Conservation (phyloP, 2,113 vertebrate species). For the Loxodonta africana region DNA sequence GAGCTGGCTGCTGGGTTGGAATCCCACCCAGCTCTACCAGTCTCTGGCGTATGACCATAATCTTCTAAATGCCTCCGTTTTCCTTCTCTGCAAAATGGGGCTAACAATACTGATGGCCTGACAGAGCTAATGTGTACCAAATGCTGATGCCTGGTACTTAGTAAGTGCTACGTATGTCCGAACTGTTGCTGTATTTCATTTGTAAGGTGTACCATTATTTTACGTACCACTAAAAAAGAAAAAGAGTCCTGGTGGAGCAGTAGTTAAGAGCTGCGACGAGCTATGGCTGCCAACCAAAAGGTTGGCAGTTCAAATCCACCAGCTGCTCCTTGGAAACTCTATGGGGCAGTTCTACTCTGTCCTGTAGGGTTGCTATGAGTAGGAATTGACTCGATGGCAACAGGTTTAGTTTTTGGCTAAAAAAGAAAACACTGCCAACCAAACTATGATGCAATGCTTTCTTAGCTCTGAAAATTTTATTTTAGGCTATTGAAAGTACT, state of each 20-base stretch:
- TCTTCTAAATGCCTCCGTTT: neutral
- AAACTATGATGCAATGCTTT: neutral
- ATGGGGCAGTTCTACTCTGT: too few relatives aligned
- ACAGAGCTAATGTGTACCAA: neutral
- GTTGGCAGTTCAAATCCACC: too few relatives aligned
- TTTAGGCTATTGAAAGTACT: neutral
- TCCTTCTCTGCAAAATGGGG: constrained; percentile 7
- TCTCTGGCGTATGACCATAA: neutral
- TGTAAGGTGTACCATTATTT: neutral
- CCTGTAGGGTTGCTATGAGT: too few relatives aligned
- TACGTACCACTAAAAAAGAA: neutral
- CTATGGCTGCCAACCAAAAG: too few relatives aligned
- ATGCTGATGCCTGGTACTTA: neutral
- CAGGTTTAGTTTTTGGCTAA: neutral
- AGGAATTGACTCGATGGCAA: too few relatives aligned
- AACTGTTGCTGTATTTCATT: neutral
- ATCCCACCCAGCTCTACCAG: neutral
- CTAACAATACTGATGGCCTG: neutral
- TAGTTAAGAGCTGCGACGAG: too few relatives aligned
- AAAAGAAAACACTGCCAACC: neutral
- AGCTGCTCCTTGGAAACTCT: too few relatives aligned
- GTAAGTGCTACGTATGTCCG: neutral
- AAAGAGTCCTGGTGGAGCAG: too few relatives aligned
- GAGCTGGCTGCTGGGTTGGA: constrained; percentile 9
- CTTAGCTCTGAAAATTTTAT: neutral